phyloP scores from a whole-genome alignment of 2,113 vertebrate species.

The Galeopterus variegatus region DNA sequence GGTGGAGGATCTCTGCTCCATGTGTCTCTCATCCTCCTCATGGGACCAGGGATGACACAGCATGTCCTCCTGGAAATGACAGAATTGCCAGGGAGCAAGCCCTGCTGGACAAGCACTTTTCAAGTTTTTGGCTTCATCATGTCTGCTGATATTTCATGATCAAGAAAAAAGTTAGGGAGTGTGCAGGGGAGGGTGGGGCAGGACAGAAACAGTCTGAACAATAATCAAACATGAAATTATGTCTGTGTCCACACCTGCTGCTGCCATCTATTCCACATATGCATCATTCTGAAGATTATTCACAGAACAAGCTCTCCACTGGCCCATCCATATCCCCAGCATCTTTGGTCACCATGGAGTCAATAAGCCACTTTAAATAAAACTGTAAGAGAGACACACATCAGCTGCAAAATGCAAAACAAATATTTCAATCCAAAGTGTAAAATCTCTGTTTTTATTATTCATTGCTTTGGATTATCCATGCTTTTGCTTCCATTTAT shows the following conservation, averaged over 20 bases:
- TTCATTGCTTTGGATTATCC: not conserved
- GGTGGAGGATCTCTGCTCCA: not conserved
- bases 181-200: rapidly evolving
- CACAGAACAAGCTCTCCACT: not conserved
- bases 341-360: not conserved
- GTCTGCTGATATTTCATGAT: rapidly evolving
- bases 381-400: not conserved
- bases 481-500: not conserved
- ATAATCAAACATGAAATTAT: rapidly evolving
- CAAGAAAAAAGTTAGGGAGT: not conserved
- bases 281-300: rapidly evolving
- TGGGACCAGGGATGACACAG: not conserved
- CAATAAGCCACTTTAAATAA: not conserved
- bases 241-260: rapidly evolving
- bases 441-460: not conserved
- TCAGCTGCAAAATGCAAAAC: not conserved
- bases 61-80: not conserved
- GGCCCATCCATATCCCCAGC: not conserved
- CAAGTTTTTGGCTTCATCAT: rapidly evolving
- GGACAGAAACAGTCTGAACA: rapidly evolving
- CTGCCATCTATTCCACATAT: rapidly evolving
- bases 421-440: not conserved
- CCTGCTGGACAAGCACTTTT: rapidly evolving
- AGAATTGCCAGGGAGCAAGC: no score
- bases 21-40: not conserved